These are phyloP conservation scores for Apodemus agrarius DNA, from an alignment of 2,797 vertebrate species.

Conservation along the genomic window DNA sequence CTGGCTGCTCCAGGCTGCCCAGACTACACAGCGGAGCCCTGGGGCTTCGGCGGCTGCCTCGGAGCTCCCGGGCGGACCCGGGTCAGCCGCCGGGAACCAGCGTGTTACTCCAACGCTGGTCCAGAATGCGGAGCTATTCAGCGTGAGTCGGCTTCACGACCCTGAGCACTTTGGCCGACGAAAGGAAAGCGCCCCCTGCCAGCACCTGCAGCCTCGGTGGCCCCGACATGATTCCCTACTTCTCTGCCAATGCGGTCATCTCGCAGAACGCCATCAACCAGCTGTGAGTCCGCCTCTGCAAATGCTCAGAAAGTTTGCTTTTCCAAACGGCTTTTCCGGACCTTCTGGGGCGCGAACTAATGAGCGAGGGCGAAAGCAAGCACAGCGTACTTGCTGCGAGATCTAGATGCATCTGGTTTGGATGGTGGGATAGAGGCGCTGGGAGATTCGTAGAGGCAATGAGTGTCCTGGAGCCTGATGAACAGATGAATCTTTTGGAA, in stretches of 20 bases:
- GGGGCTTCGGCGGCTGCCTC: constrained; percentile 52
- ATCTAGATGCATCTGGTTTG: not conserved
- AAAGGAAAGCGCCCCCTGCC: constrained; percentile 86
- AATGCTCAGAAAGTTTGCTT: constrained; percentile 72
- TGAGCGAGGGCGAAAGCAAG: not conserved
- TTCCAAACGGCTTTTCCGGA: not conserved
- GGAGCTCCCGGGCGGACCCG: not conserved
- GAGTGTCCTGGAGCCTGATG: not conserved
- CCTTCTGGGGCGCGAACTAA: constrained; percentile 16
- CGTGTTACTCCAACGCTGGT: not conserved
- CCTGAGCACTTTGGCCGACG: constrained; percentile 86
- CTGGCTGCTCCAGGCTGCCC: not conserved
- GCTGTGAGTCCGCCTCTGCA: constrained; percentile 91
- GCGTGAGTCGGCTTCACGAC: constrained; percentile 87
- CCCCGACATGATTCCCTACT: constrained; percentile 94
- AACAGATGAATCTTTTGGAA: constrained; percentile 5
- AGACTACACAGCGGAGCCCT: constrained; percentile 41
- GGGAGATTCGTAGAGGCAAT: not conserved
- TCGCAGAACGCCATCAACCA: constrained; percentile 95
- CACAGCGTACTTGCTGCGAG: not conserved
- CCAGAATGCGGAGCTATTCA: constrained; percentile 43
- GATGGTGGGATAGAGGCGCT: not conserved
- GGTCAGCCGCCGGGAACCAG: not conserved
- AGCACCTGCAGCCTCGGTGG: constrained; percentile 91
- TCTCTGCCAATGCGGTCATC: constrained; percentile 93